phyloP scores from a whole-genome alignment of 2,888 invertebrate genomes.

The Merodon equestris region DNA sequence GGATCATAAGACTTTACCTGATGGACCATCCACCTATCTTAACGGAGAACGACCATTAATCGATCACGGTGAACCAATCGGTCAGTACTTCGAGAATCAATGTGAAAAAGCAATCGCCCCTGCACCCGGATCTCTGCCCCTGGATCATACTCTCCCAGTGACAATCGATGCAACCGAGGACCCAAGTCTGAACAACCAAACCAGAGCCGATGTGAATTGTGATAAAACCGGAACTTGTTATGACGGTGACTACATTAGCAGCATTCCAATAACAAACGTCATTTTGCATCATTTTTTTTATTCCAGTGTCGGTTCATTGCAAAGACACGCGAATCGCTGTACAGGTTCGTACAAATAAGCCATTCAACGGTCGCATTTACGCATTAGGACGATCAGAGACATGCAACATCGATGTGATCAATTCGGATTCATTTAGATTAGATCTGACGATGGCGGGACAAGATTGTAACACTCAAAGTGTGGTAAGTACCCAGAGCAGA shows the following conservation, averaged over 20 bases:
- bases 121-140: constrained; percentile 76
- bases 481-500: constrained; percentile 84
- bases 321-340: constrained; percentile 96
- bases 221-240: constrained; percentile 97
- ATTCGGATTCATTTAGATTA: constrained; percentile 93
- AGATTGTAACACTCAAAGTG: constrained; percentile 96
- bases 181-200: constrained; percentile 85
- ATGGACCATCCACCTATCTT: constrained; percentile 93
- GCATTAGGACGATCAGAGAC: constrained; percentile 96
- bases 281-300: constrained; percentile 20
- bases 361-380: constrained; percentile 96
- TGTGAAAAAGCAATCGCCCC: constrained; percentile 83
- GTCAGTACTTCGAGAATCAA: constrained; percentile 93
- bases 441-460: constrained; percentile 96
- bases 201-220: constrained; percentile 90
- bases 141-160: constrained; percentile 84
- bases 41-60: constrained; percentile 94
- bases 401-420: constrained; percentile 95
- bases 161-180: constrained; percentile 89
- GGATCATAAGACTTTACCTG: constrained; percentile 94
- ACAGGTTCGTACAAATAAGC: constrained; percentile 94
- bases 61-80: constrained; percentile 93
- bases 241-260: constrained; percentile 84
- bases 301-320: constrained; percentile 93
- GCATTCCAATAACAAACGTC: background rate